A percentile compares a stretch with the other conserved stretches of the same genome.
Evolutionary conservation across 2,797 vertebrate species (phyloP).

Genomic region (Rhyacichthys aspro): DNA sequence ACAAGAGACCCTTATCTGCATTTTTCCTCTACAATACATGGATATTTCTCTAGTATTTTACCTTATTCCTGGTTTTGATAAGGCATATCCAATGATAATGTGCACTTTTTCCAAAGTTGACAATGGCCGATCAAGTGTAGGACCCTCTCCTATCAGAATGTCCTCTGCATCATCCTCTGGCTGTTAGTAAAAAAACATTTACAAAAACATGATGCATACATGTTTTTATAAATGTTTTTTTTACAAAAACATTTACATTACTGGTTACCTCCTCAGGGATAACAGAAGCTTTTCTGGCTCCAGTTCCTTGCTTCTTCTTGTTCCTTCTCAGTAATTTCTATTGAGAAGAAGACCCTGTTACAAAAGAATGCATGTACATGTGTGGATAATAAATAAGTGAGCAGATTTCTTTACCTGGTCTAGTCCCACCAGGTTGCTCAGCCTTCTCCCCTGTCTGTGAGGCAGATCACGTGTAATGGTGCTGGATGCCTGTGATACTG

Average conservation of each 20-base stretch:
- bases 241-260: not conserved
- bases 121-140: constrained; percentile 83
- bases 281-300: constrained; percentile 66
- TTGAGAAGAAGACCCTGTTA: constrained; percentile 12
- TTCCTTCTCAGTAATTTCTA: constrained; percentile 80
- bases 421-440: constrained; percentile 78
- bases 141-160: constrained; percentile 79
- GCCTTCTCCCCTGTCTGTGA: constrained; percentile 60
- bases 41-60: constrained; percentile 38
- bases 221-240: too few relatives aligned
- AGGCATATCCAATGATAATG: constrained; percentile 86
- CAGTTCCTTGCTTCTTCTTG: constrained; percentile 60
- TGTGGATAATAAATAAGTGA: too few relatives aligned
- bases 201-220: not conserved
- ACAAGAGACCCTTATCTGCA: not conserved
- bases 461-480: constrained; percentile 30
- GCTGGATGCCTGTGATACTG: constrained; percentile 28
- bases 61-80: constrained; percentile 86
- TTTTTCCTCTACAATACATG: not conserved
- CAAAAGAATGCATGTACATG: too few relatives aligned
- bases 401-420: constrained; percentile 72
- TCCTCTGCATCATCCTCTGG: constrained; percentile 69
- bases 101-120: constrained; percentile 91
- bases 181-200: constrained; percentile 32
- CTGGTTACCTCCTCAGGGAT: constrained; percentile 74